A percentile compares a stretch with the other conserved stretches of the same genome.
Conservation (phyloP, 2,888 invertebrate species). For the Noctua janthe region DNA sequence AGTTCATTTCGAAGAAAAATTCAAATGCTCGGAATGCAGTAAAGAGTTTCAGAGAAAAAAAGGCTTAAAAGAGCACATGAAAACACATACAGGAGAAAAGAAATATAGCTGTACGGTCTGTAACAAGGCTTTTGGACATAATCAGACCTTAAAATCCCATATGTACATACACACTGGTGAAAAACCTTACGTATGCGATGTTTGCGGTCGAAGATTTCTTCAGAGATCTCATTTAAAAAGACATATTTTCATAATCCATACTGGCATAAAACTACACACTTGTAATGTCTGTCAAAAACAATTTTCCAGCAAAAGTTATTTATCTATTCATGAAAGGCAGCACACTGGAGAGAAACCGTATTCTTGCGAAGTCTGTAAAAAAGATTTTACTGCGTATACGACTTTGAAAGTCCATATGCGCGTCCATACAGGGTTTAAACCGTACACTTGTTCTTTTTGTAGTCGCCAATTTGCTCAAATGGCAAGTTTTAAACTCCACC, state of each 20-base stretch:
- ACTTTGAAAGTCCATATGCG: slow-evolving; percentile 86
- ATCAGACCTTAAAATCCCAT: slow-evolving; percentile 85
- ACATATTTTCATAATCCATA: slow-evolving; percentile 85
- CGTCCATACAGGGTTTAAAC: slow-evolving; percentile 84
- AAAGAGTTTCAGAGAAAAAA: slow-evolving; percentile 84
- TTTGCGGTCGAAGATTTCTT: slow-evolving; percentile 82
- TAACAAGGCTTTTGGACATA: slow-evolving; percentile 81
- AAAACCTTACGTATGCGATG: slow-evolving; percentile 83
- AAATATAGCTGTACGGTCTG: slow-evolving; percentile 81
- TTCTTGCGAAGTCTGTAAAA: slow-evolving; percentile 84
- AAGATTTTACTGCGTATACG: slow-evolving; percentile 84
- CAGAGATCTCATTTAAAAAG: slow-evolving; percentile 84
- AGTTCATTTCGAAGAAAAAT: slow-evolving; percentile 80
- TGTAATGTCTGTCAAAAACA: slow-evolving; percentile 83
- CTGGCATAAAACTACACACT: slow-evolving; percentile 80
- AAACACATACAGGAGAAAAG: slow-evolving; percentile 82
- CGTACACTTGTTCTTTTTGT: slow-evolving; percentile 83
- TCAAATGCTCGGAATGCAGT: slow-evolving; percentile 78
- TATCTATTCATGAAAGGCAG: slow-evolving; percentile 82
- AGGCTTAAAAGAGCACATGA: slow-evolving; percentile 84
- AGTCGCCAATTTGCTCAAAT: slow-evolving; percentile 84
- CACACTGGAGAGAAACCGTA: slow-evolving; percentile 84
- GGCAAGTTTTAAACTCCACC: slow-evolving; percentile 85
- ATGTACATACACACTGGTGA: slow-evolving; percentile 85
- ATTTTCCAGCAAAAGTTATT: slow-evolving; percentile 85